Evolutionary conservation across 64 coral and sea anemone genomes (phyloP), one percentile per base, ranked within the genome.

Genomic region (Stichodactyla mertensii): DNA sequence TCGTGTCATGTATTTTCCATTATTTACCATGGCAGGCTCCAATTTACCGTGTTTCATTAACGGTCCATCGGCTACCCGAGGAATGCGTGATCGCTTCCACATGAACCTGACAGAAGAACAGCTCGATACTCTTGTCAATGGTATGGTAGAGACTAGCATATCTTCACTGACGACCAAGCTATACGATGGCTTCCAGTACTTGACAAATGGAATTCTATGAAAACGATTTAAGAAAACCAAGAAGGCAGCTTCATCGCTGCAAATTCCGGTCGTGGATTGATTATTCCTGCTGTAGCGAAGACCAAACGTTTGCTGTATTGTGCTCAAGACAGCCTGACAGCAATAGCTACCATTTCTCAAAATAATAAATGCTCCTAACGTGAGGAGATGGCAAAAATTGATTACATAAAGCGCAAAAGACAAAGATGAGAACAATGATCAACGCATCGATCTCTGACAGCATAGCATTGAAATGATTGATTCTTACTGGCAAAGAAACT

Each of bases 31-130:
- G 18, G 1, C 58, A 98, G 95, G 95, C 18, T 98, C 96, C 4
- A 93, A 98, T 85, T 88, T 98, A 56, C 96, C 96, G 2, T 98
- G 96, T 55, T 98, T 98, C 55, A 92, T 95, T 24, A 93, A 92
- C 52, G 96, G 93, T 92, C 86, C 96, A 7, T 98, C 96, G 0
- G 94, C 96, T 64, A 92, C 92, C 10, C 87, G 87, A 28, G 93
- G 89, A 10, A 94, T 98, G 93, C 87, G 96, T 64, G 96, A 98
- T 64, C 82, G 96, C 57, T 98, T 98, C 64, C 93, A 98, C 31
- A 92, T 98, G 90, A 98, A 95, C 86, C 83, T 98, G 57, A 98
- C 96, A 6, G 96, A 98, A 79, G 93, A 98, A 54, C 96, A 98
- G 88, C 96, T 98, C 0, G 93, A 88, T 31, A 82, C 90, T 36